Evolutionary conservation across 2,797 vertebrate species (phyloP).

Genomic region (Myotis findleyi): DNA sequence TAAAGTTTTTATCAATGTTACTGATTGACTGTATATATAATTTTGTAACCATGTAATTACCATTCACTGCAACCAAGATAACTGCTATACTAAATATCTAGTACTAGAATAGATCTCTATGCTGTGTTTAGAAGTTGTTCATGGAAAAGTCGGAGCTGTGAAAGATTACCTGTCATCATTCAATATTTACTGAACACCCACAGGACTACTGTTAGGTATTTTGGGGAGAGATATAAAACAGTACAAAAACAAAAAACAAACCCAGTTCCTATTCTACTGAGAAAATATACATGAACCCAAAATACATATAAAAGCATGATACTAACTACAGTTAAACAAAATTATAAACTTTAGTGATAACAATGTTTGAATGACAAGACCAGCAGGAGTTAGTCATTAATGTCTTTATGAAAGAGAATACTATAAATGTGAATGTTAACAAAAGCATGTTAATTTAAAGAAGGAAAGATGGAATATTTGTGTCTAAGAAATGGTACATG

Average conservation of each 20-base stretch:
- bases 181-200: neutral
- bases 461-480: neutral
- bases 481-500: neutral
- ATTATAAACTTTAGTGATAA: neutral
- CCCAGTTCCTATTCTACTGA: neutral
- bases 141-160: neutral
- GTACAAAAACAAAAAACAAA: neutral
- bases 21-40: neutral
- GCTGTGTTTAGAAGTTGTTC: neutral
- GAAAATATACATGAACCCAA: neutral
- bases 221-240: neutral
- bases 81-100: neutral
- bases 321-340: conserved; percentile 32
- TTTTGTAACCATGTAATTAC: conserved; percentile 35
- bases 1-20: conserved; percentile 6
- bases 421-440: neutral
- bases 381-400: neutral
- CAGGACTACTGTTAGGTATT: neutral
- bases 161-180: neutral
- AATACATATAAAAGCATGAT: neutral
- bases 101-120: neutral
- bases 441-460: conserved; percentile 10
- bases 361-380: neutral
- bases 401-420: conserved; percentile 34
- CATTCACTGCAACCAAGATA: conserved; percentile 20